A percentile compares a stretch with the other conserved stretches of the same genome.
These are phyloP conservation scores for Chironomus striatipennis DNA, from an alignment of 1,140 invertebrate genomes.

Conservation along the genomic window DNA sequence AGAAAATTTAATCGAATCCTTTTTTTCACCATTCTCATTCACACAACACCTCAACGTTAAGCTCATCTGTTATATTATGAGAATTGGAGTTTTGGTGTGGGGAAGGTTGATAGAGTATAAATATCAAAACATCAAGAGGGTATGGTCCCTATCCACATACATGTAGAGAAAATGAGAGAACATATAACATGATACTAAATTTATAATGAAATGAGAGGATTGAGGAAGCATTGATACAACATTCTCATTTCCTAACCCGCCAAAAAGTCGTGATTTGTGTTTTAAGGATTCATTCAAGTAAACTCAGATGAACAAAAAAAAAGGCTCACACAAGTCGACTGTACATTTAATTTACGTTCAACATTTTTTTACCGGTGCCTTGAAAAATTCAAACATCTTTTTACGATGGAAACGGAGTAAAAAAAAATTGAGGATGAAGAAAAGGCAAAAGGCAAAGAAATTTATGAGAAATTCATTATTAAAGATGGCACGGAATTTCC, in stretches of 20 bases:
- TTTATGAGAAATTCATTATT: too few species aligned
- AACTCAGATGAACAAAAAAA: background rate
- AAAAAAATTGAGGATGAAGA: too few species aligned
- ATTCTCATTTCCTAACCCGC: background rate
- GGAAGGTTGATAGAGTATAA: too few species aligned
- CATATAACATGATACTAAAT: conserved; percentile 1
- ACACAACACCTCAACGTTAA: background rate
- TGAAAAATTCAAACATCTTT: background rate
- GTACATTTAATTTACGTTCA: conserved; percentile 6
- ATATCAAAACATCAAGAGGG: too few species aligned
- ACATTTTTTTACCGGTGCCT: background rate
- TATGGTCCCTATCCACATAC: background rate
- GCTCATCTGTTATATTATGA: background rate
- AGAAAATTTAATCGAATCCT: conserved; percentile 8
- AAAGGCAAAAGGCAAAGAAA: too few species aligned
- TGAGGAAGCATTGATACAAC: background rate
- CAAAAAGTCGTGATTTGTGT: conserved; percentile 7
- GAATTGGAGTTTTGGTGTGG: too few species aligned
- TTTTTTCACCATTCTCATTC: background rate
- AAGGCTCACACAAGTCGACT: background rate
- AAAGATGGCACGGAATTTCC: too few species aligned
- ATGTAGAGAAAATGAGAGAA: background rate
- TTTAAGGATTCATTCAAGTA: background rate
- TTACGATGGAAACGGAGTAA: too few species aligned
- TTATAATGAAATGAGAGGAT: conserved; percentile 3